Conservation (phyloP, 2,113 vertebrate genomes). For the Sminthopsis crassicaudata region DNA sequence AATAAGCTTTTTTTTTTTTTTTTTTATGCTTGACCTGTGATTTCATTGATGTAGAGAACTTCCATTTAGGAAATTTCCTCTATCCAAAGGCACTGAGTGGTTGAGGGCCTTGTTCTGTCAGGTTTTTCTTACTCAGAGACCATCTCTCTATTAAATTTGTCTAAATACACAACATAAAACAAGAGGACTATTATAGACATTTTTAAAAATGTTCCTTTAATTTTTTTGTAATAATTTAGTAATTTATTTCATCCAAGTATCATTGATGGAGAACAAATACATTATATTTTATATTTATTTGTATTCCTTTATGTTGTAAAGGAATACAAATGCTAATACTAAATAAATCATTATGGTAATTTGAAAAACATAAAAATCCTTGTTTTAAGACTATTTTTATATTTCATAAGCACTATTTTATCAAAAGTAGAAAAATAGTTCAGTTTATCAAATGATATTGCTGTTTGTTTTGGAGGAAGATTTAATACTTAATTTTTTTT, state of each 20-base stretch:
- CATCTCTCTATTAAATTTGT: background rate
- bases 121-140: background rate
- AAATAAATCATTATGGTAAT: background rate
- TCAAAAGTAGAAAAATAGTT: slow-evolving; percentile 51
- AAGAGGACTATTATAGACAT: background rate
- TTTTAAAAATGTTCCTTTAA: background rate
- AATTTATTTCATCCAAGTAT: background rate
- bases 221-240: background rate
- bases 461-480: slow-evolving; percentile 75
- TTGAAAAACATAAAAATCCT: background rate
- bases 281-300: background rate
- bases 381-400: background rate
- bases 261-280: background rate
- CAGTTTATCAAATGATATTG: slow-evolving; percentile 66
- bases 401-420: background rate
- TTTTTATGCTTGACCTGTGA: background rate
- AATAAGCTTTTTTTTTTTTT: background rate
- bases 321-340: slow-evolving; percentile 12
- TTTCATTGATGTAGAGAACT: background rate
- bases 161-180: background rate
- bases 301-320: background rate
- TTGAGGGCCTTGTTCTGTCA: background rate
- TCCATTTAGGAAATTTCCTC: background rate
- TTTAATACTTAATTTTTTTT: slow-evolving; percentile 57
- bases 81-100: background rate